These are phyloP conservation scores for Onychostoma macrolepis DNA, from an alignment of 2,113 vertebrate species.

Conservation along the genomic window DNA sequence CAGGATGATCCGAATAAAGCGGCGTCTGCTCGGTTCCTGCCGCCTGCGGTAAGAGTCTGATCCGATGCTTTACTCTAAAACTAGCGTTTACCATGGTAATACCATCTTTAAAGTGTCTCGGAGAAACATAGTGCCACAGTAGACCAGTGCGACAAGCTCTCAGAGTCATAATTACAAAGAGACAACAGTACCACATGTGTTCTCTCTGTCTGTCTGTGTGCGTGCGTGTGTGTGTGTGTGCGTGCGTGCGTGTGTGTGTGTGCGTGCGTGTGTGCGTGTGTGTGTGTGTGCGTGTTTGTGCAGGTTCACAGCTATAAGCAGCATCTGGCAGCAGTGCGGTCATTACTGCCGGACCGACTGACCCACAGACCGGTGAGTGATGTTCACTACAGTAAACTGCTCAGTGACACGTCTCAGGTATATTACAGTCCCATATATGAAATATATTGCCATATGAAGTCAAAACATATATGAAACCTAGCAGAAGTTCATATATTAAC, in stretches of 20 bases:
- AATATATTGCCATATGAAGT: too few relatives aligned
- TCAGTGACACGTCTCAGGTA: too few relatives aligned
- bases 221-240: background rate
- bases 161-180: background rate
- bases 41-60: conserved; percentile 11
- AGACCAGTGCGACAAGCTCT: background rate
- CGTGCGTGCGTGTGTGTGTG: background rate
- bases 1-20: background rate
- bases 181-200: too few relatives aligned
- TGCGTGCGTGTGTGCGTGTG: too few relatives aligned
- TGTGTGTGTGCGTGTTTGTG: background rate
- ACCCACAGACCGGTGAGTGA: conserved; percentile 65
- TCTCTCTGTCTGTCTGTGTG: too few relatives aligned
- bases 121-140: too few relatives aligned
- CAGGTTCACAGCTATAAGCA: conserved; percentile 75
- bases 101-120: background rate
- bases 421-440: too few relatives aligned
- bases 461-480: too few relatives aligned
- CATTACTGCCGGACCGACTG: conserved; percentile 52
- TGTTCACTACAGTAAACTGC: too few relatives aligned
- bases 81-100: too few relatives aligned
- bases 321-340: conserved; percentile 63
- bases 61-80: background rate
- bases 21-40: background rate
- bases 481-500: too few relatives aligned